A percentile compares a stretch with the other conserved stretches of the same genome.
phyloP scores from a whole-genome alignment of 2,888 invertebrate species.

The Tethea ocularis region DNA sequence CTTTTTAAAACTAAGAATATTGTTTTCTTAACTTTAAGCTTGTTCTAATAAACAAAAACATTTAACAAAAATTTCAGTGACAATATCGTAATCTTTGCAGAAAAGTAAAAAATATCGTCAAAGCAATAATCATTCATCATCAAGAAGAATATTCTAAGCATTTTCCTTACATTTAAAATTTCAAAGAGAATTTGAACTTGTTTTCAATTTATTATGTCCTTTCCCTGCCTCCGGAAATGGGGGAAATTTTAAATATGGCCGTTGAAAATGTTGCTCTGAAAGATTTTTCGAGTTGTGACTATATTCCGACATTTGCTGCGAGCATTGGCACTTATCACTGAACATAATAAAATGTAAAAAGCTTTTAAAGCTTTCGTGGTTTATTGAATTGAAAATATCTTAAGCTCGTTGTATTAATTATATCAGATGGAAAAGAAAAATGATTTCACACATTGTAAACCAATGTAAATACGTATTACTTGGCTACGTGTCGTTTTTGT shows the following conservation, averaged over 20 bases:
- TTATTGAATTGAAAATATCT: constrained; percentile 23
- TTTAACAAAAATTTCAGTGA: background rate
- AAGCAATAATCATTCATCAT: background rate
- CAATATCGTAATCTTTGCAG: background rate
- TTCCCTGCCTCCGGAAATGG: background rate
- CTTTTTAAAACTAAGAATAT: no score
- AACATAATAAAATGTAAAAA: constrained; percentile 26
- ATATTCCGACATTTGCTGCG: constrained; percentile 16
- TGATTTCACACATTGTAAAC: no score
- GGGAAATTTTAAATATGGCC: background rate
- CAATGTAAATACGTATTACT: no score
- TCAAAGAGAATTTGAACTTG: constrained; percentile 1
- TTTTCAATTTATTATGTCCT: background rate
- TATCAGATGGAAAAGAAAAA: background rate
- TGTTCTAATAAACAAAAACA: background rate
- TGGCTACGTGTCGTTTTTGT: no score
- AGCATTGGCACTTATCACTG: constrained; percentile 18
- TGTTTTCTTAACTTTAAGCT: no score
- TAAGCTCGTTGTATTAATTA: background rate
- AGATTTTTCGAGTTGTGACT: background rate
- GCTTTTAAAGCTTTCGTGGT: constrained; percentile 36
- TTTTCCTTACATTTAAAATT: constrained; percentile 3
- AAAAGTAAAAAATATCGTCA: background rate
- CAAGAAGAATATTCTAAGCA: background rate
- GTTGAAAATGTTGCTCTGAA: background rate